Conservation (phyloP, 2,113 vertebrate genomes). For the Rattus norvegicus region GRCr8 NC_086038.1:55675001-55675500, state of each 20-base stretch:
- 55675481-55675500: not conserved
- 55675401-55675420: not conserved
- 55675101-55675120: not conserved
- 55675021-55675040: not conserved
- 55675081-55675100: not conserved
- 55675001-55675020: not conserved
- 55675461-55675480: not conserved
- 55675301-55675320: not conserved
- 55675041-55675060: not conserved
- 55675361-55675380: too few relatives aligned
- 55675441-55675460: not conserved
- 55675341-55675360: not conserved
- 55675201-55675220: not conserved
- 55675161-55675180: not conserved
- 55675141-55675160: not conserved
- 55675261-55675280: not conserved
- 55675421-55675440: not conserved
- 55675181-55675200: not conserved
- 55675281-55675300: too few relatives aligned
- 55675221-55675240: too few relatives aligned
- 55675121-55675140: too few relatives aligned
- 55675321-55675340: not conserved
- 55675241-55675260: not conserved
- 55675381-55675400: not conserved
- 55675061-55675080: not conserved